Evolutionary conservation across 2,888 invertebrate species (phyloP).

Genomic region (Agonopterix arenella): DNA sequence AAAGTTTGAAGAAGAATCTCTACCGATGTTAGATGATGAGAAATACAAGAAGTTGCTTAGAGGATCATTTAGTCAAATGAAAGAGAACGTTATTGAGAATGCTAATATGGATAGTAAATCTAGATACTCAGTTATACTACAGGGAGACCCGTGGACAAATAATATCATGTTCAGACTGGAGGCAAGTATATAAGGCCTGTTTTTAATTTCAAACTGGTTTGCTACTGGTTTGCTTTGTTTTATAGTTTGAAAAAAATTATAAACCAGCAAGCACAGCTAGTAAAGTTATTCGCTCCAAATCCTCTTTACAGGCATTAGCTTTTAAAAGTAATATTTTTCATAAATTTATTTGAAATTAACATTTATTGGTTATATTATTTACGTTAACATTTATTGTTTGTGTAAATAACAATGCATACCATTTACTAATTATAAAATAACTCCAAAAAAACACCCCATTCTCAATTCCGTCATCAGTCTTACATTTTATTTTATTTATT

Average conservation of each 20-base stretch:
- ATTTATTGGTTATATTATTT: no score
- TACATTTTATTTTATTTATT: slow-evolving; percentile 9
- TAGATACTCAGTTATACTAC: slow-evolving; percentile 17
- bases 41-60: background rate
- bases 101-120: slow-evolving; percentile 8
- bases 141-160: slow-evolving; percentile 25
- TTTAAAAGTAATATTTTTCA: no score
- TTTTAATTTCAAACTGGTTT: no score
- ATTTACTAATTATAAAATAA: no score
- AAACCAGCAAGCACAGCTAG: no score
- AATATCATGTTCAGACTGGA: slow-evolving; percentile 20
- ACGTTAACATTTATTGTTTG: no score
- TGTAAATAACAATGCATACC: no score
- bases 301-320: no score
- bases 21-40: background rate
- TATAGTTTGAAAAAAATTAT: background rate
- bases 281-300: no score
- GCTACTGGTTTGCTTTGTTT: no score
- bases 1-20: slow-evolving; percentile 2
- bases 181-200: slow-evolving; percentile 9
- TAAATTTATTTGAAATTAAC: no score
- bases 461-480: background rate
- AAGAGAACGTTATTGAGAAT: background rate
- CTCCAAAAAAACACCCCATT: background rate
- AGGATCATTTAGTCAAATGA: background rate